Evolutionary conservation across 2,888 invertebrate species (phyloP), one percentile per base, ranked within the genome.

Genomic region (Caenorhabditis macrosperma): DNA sequence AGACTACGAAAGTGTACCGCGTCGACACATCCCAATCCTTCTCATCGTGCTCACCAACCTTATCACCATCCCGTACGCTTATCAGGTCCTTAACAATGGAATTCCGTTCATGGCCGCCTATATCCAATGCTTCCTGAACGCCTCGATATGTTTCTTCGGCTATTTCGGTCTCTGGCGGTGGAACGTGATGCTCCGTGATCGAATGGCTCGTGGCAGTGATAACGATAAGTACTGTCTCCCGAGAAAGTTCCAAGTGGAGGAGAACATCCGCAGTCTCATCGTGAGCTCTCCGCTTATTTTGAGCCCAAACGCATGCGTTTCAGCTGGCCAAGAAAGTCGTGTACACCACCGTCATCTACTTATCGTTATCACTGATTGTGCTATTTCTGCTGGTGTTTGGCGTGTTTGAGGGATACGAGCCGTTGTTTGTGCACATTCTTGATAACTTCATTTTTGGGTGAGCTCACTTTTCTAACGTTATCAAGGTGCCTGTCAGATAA

Each of bases 211-310:
- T 24, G 10, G 41, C 10, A 30, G 44, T 17, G 52, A 54, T 30
- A 6, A 22, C 4, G 35, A 24, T 17, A 20, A 55, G 22, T 71
- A 71, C 24, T 63, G 52, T 0, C 7, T 71, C 12, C 61, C 61
- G 3, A 54, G 46, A 20, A 71, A 71, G 54, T 71, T 71, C 30
- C 71, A 71, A 38, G 38, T 71, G 7, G 61, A 63, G 10, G 71
- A 71, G 63, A 71, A 71, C 33, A 55, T 71, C n/a, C 44, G 71
- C 6, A 63, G 44, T 55, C 7, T 71, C n/a, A n/a, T n/a, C n/a
- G n/a, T n/a, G n/a, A n/a, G n/a, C n/a, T n/a, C n/a, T n/a, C n/a
- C n/a, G n/a, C n/a, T n/a, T n/a, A n/a, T n/a, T n/a, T n/a, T n/a
- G n/a, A n/a, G n/a, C n/a, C n/a, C n/a, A n/a, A n/a, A n/a, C n/a